Base-by-base conservation (phyloP, 2,113 vertebrate species). In the Passer montanus region DNA sequence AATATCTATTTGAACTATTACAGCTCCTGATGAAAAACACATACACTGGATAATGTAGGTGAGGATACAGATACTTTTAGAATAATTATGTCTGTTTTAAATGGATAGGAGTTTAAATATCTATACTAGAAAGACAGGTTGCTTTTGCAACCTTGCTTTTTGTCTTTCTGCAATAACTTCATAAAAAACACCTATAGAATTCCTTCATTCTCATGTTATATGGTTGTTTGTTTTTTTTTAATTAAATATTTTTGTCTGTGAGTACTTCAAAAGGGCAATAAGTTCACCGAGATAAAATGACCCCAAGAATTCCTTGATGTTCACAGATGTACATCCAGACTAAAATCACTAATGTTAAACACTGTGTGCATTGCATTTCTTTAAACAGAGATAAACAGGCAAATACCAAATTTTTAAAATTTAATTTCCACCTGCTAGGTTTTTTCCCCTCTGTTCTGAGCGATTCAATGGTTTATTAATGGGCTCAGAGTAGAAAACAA, bases 401-500 rank as follows among this genome's bases (percentile, higher is more conserved):
- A 82, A 87, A 96, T 66, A 66, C 8, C 15, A 39, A 20, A 16
- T 58, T 93, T 75, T 94, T 60, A 3, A 17, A 68, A 86, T 64
- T 64, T 72, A 7, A 85, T 91, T 90, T 93, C 47, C 49, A 73
- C 73, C 64, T 89, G 55, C 27, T 86, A 63, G 19, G 27, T 70
- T 92, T 77, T 77, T 17, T 74, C 62, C 41, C 63, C 73, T 74
- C 39, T 90, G 27, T 68, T 86, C 17, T 59, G 46, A 70, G 50
- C 0, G 0, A 89, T 67, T 74, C 76, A 31, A 39, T 93, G 64
- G 37, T 85, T 90, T 95, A 66, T 93, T 87, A 84, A 90, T 87
- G 89, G 72, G 46, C 63, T 20, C 39, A 84, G 92, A 73, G 80
- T 15, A 90, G 72, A 69, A 85, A 95, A 83, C 58, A 92, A 85